A percentile compares a stretch with the other conserved stretches of the same genome.
phyloP scores from a whole-genome alignment of 2,113 vertebrate genomes.

The Podarcis cretensis region DNA sequence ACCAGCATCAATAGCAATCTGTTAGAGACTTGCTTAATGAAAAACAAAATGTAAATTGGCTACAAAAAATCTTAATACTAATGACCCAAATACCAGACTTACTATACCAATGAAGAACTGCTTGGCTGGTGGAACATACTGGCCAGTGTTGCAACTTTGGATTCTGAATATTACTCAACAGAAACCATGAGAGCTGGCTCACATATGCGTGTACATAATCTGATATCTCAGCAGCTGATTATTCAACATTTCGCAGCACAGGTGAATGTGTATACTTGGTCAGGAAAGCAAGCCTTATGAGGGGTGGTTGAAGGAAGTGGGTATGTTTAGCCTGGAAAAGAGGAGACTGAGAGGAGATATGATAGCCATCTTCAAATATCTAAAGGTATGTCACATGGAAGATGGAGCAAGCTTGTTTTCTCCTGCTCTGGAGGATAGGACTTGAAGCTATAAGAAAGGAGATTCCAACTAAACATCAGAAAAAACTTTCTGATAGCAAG shows the following conservation, averaged over 20 bases:
- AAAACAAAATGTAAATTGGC: slow-evolving; percentile 24
- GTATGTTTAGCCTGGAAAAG: too few species aligned
- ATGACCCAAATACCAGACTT: neutral
- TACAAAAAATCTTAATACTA: slow-evolving; percentile 10
- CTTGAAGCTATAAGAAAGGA: too few species aligned
- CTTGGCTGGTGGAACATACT: neutral
- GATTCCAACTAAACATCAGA: too few species aligned
- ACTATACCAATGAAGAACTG: neutral
- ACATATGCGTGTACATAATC: neutral
- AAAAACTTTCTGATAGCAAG: too few species aligned
- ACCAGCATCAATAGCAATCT: slow-evolving; percentile 18
- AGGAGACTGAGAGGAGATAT: too few species aligned
- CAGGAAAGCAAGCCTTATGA: too few species aligned
- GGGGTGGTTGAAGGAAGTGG: too few species aligned
- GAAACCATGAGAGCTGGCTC: neutral
- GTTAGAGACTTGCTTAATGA: slow-evolving; percentile 25
- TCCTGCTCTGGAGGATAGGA: too few species aligned
- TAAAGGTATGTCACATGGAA: too few species aligned
- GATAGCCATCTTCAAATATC: too few species aligned
- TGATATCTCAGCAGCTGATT: neutral
- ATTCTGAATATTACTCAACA: neutral
- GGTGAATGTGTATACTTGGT: neutral
- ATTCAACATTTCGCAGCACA: neutral
- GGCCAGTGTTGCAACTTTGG: neutral
- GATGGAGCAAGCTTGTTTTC: too few species aligned